Evolutionary conservation across 2,888 invertebrate genomes (phyloP).

Genomic region (Agrochola macilenta): DNA sequence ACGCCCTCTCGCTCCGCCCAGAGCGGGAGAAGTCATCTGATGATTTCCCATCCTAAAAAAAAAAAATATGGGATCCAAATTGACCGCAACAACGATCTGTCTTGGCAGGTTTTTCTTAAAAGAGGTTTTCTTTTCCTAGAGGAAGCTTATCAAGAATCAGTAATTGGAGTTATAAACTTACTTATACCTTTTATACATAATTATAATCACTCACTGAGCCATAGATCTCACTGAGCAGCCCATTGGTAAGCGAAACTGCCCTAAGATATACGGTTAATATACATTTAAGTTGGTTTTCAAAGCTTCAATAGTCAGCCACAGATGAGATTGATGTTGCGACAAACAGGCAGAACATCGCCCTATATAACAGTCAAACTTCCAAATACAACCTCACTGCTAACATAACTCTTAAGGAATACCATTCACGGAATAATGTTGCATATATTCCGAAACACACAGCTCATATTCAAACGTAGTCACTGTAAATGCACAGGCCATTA

Average conservation of each 20-base stretch:
- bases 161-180: not conserved
- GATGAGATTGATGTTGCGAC: not conserved
- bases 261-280: not conserved
- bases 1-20: too few relatives aligned
- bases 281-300: not conserved
- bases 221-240: not conserved
- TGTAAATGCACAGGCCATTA: conserved; percentile 23
- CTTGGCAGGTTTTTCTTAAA: not conserved
- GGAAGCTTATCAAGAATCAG: too few relatives aligned
- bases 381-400: not conserved
- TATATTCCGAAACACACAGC: not conserved
- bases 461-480: not conserved
- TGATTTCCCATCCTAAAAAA: too few relatives aligned
- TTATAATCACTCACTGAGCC: not conserved
- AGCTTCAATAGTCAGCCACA: not conserved
- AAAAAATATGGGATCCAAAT: too few relatives aligned
- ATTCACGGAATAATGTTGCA: not conserved
- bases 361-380: not conserved
- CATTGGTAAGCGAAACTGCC: not conserved
- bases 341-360: not conserved
- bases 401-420: not conserved
- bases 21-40: too few relatives aligned
- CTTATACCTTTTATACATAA: not conserved
- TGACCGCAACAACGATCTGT: not conserved
- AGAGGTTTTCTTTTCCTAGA: too few relatives aligned